Evolutionary conservation across 2,797 vertebrate genomes (phyloP).

Genomic region (Masticophis lateralis): DNA sequence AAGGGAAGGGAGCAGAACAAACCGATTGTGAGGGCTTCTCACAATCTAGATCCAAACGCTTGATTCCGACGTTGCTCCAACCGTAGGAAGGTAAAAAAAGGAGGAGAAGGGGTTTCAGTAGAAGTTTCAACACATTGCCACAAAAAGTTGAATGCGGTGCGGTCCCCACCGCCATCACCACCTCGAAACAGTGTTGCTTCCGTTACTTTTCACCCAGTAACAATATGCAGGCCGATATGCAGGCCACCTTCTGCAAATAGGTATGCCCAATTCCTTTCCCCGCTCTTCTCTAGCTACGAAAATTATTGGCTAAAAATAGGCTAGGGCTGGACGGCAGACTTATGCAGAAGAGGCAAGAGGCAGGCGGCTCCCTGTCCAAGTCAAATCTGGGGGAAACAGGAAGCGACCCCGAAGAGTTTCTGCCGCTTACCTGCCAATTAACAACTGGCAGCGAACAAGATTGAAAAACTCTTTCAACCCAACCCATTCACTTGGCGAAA

Average conservation of each 20-base stretch:
- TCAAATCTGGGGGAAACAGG: neutral
- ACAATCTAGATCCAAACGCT: no score
- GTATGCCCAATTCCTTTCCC: neutral
- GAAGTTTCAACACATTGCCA: neutral
- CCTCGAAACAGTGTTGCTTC: no score
- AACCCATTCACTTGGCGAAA: neutral
- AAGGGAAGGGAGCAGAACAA: neutral
- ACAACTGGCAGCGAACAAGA: neutral
- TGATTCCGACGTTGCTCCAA: neutral
- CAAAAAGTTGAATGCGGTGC: no score
- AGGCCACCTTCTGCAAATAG: no score
- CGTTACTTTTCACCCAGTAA: neutral
- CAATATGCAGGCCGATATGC: no score
- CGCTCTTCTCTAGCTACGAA: neutral
- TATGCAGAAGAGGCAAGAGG: neutral
- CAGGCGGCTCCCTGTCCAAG: neutral
- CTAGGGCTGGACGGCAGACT: neutral
- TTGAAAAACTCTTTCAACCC: neutral
- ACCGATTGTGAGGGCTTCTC: neutral
- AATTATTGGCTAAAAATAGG: neutral
- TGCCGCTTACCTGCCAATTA: rapidly evolving
- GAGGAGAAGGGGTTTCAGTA: neutral
- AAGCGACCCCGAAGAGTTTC: neutral
- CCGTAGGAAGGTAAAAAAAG: neutral
- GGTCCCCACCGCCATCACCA: neutral